Evolutionary conservation across 2,888 invertebrate genomes (phyloP), one percentile per base, ranked within the genome.

Genomic region (Orchesellides sinensis): DNA sequence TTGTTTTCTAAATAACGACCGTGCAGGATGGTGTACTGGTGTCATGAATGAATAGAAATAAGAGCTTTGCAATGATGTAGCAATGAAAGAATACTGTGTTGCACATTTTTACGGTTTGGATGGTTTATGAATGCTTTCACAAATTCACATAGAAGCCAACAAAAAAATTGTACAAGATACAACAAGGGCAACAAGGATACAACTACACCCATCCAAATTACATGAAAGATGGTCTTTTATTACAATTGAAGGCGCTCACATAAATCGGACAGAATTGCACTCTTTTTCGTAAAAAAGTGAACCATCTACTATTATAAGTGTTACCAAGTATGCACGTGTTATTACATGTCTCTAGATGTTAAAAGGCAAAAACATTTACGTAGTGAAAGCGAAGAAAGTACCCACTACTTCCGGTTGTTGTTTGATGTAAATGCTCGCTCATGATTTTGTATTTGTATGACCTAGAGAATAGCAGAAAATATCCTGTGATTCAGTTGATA

Each of bases 211-310:
- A 68, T 68, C 6, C 35, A 21, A 63, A 21, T 29, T 17, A 29
- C 49, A 49, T 19, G 68, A 56, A 77, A 77, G 56, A 77, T 29
- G 45, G 32, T 68, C 68, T 77, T 77, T 77, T 77, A 68, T 68
- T 77, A 77, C 68, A 49, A 69, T 77, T 77, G 68, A 68, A 77
- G 47, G 77, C 68, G 68, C 59, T 77, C 77, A 59, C 77, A 77
- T 77, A 77, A 77, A 77, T 68, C 59, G 68, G 68, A 27, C 10
- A 6, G 75, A 54, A 75, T 75, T 52, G 45, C 49, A 49, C 32
- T 73, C 49, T 59, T 25, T 32, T 40, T 23, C 14, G 23, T 32
- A 35, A 40, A 17, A 69, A 47, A 27, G 27, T 32, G 14, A 19
- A 32, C n/a, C 14, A 27, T 2, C 14, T 25, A 66, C 27, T n/a